A percentile compares a stretch with the other conserved stretches of the same genome.
Conservation (phyloP, 2,797 vertebrate genomes). For the Ispidina lecontei region DNA sequence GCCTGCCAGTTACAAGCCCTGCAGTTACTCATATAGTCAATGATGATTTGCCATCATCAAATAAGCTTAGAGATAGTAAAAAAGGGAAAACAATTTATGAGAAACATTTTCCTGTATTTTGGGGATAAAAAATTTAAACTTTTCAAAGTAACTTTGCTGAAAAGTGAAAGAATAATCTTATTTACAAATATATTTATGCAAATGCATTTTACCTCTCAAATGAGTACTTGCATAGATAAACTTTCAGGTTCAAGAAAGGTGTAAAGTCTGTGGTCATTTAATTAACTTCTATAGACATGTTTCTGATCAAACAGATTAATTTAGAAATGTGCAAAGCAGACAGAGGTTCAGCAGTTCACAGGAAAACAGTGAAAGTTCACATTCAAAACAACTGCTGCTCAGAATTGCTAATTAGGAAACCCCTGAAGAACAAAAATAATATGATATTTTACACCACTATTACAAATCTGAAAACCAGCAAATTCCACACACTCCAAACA, state of each 20-base stretch:
- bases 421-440: neutral
- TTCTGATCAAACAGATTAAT: constrained; percentile 36
- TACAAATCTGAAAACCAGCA: neutral
- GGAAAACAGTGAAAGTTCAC: neutral
- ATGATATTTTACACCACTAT: neutral
- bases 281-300: constrained; percentile 15
- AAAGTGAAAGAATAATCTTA: neutral
- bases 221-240: neutral
- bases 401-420: constrained; percentile 28
- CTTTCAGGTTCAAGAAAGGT: constrained; percentile 25
- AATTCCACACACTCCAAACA: neutral
- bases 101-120: neutral
- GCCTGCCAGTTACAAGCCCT: neutral
- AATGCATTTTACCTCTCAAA: neutral
- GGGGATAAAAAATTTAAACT: neutral
- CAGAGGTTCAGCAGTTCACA: neutral
- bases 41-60: neutral
- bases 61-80: neutral
- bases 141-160: neutral
- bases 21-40: neutral
- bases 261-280: constrained; percentile 15
- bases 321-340: constrained; percentile 14
- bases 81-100: neutral
- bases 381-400: constrained; percentile 13
- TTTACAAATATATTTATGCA: neutral